phyloP scores from a whole-genome alignment of 2,888 invertebrate species.

The Andrena fulva region DNA sequence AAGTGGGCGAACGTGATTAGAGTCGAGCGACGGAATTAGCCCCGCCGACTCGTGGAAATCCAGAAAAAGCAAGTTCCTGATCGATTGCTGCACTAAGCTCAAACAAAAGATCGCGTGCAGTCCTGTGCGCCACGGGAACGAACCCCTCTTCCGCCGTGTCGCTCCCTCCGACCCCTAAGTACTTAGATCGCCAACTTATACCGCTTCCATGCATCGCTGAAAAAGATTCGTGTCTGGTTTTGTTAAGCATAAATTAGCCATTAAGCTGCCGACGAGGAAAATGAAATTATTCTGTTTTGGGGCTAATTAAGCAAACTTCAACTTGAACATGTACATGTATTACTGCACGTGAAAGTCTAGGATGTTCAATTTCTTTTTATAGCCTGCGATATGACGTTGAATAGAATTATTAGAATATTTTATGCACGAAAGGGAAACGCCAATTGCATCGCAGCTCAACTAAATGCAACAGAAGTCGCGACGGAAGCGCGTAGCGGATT shows the following conservation, averaged over 20 bases:
- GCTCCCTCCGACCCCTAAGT: neutral
- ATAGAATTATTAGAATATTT: too few relatives aligned
- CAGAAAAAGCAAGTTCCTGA: conserved; percentile 30
- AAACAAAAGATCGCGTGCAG: conserved; percentile 51
- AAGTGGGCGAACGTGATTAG: conserved; percentile 55
- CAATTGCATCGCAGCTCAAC: neutral
- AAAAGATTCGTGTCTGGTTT: conserved; percentile 12
- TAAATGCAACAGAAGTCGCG: conserved; percentile 18
- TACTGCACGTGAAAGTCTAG: too few relatives aligned
- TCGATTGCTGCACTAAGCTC: neutral
- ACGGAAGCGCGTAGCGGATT: neutral
- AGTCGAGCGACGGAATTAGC: conserved; percentile 57
- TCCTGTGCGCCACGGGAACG: conserved; percentile 43
- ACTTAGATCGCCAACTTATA: conserved; percentile 22
- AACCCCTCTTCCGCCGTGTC: conserved; percentile 4
- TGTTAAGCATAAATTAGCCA: neutral
- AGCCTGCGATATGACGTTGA: too few relatives aligned
- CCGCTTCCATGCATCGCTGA: conserved; percentile 14
- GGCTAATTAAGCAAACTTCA: too few relatives aligned
- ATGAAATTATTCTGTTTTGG: neutral
- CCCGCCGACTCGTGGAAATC: conserved; percentile 38
- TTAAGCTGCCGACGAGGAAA: neutral
- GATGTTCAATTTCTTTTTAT: too few relatives aligned
- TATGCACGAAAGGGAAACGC: neutral
- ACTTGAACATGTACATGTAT: too few relatives aligned